Evolutionary conservation across 2,888 invertebrate species (phyloP), one percentile per base, ranked within the genome.

Genomic region (Anthoptus insignis): DNA sequence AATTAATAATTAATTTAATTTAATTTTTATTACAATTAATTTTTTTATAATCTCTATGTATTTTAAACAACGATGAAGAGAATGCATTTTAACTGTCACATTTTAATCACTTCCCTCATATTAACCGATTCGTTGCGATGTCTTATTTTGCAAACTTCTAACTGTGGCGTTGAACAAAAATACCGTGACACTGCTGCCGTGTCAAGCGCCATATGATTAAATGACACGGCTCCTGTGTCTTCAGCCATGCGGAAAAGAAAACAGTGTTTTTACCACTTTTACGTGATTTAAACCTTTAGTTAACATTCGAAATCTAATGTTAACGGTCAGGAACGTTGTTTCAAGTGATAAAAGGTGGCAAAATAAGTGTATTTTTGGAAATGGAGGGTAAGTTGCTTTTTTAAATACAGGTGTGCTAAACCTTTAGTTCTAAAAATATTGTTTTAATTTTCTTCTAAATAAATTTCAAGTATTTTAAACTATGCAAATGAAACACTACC

Each of bases 351-450:
- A 69, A 52, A 72, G 70, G 67, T 72, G 66, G 66, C 58, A 63
- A 69, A 72, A 70, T 52, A 72, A 67, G 67, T 66, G 72, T 70
- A 68, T 70, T 70, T 66, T 50, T 67, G 68, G 67, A 68, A 73
- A 72, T 71, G 69, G 72, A 69, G 49, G 69, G 68, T 66, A 66
- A 66, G 66, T 66, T 57, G 52, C 63, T n/a, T 67, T 66, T 66
- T 68, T 65, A 53, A 64, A 65, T 63, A 67, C 64, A 69, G 72
- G 39, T 70, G 67, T 72, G 67, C 66, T 69, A 54, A 72, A 69
- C 70, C 72, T 70, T 72, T 68, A 32, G 7, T 8, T 32, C 32
- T 32, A 32, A 32, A 32, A 32, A 29, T 53, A 53, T 53, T 32
- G 32, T 32, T 32, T 32, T 32, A 11, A 32, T 32, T 4, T 32